Conservation (phyloP, 2,113 vertebrate species). For the Vanacampus margaritifer region DNA sequence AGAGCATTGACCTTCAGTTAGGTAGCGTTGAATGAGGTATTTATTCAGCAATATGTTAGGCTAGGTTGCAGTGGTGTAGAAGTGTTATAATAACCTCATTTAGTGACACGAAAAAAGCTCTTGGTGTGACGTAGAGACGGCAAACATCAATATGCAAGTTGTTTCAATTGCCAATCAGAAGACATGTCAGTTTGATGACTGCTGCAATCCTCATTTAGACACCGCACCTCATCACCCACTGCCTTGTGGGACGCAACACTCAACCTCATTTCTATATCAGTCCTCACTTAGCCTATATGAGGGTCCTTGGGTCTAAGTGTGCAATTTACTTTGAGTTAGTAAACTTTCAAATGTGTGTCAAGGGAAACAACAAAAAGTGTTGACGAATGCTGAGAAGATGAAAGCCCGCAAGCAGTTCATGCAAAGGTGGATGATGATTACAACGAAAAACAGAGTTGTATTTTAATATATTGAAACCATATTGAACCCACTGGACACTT, state of each 20-base stretch:
- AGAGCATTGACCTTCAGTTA: conserved; percentile 52
- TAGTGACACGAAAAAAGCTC: neutral
- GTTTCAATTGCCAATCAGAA: conserved; percentile 6
- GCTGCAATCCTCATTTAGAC: conserved; percentile 24
- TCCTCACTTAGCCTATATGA: conserved; percentile 56
- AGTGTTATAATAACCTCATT: neutral
- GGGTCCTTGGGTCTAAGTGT: conserved; percentile 37
- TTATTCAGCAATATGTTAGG: neutral
- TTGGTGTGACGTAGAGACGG: neutral
- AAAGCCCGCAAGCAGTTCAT: neutral
- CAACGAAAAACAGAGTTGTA: neutral
- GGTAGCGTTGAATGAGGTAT: neutral
- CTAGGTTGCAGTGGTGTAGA: neutral
- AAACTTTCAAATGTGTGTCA: conserved; percentile 22
- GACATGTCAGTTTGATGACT: conserved; percentile 1
- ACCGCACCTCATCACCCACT: conserved; percentile 36
- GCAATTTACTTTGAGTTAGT: conserved; percentile 16
- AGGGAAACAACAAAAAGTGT: conserved; percentile 14
- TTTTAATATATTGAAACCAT: neutral
- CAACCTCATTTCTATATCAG: conserved; percentile 72
- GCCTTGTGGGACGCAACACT: conserved; percentile 57
- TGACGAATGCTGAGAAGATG: neutral
- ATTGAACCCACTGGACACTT: no score
- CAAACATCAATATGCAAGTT: neutral
- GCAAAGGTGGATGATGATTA: neutral